These are phyloP conservation scores for Drosophila ezoana DNA, from an alignment of 2,888 invertebrate species.

Conservation along the genomic window DNA sequence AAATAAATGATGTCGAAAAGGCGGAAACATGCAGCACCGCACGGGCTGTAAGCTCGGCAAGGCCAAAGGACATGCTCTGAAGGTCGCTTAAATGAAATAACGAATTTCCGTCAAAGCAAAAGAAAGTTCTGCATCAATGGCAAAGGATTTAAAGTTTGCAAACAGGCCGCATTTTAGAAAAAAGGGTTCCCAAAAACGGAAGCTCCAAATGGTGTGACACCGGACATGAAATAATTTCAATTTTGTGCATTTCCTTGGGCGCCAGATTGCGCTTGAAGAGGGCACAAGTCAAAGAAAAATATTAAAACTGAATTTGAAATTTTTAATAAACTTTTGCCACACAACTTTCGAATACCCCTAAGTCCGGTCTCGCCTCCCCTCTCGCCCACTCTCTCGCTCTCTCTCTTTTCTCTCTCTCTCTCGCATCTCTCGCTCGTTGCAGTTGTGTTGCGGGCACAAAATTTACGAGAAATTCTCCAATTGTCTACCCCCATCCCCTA, in stretches of 20 bases:
- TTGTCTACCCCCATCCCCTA: not conserved
- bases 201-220: slow-evolving; percentile 79
- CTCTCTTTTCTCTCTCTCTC: too few species aligned
- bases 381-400: not conserved
- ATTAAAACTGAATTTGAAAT: slow-evolving; percentile 77
- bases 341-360: slow-evolving; percentile 41
- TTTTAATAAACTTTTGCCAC: slow-evolving; percentile 78
- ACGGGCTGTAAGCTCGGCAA: slow-evolving; percentile 38
- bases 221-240: slow-evolving; percentile 79
- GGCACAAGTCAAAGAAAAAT: slow-evolving; percentile 53
- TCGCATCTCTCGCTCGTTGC: slow-evolving; percentile 20
- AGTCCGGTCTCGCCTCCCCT: slow-evolving; percentile 3
- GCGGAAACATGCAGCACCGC: slow-evolving; percentile 54
- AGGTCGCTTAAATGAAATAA: slow-evolving; percentile 56
- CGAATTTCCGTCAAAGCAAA: slow-evolving; percentile 64
- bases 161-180: slow-evolving; percentile 9
- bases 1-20: slow-evolving; percentile 16
- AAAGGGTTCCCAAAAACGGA: slow-evolving; percentile 61
- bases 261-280: slow-evolving; percentile 55
- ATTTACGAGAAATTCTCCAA: slow-evolving; percentile 25
- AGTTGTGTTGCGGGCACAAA: slow-evolving; percentile 36
- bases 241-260: slow-evolving; percentile 76
- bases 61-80: slow-evolving; percentile 34
- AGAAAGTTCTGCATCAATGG: slow-evolving; percentile 67
- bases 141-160: slow-evolving; percentile 53